These are phyloP conservation scores for Galago senegalensis DNA, from an alignment of 2,797 vertebrate species.

Conservation along the genomic window DNA sequence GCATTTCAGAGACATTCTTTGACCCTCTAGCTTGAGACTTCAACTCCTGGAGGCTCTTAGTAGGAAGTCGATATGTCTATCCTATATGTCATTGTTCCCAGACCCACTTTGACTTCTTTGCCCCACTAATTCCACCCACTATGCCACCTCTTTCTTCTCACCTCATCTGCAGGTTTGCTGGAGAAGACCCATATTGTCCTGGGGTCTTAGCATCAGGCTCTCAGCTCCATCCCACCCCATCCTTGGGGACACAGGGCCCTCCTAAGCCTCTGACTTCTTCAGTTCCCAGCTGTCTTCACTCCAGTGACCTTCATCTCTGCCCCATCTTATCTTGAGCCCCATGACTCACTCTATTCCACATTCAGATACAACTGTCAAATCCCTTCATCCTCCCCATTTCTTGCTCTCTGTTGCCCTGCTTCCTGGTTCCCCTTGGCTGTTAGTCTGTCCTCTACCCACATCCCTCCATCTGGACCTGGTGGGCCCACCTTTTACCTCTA, in stretches of 20 bases:
- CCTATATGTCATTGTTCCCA: not conserved
- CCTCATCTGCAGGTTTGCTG: not conserved
- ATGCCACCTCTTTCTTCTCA: not conserved
- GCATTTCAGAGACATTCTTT: not conserved
- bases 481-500: not conserved
- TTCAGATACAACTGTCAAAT: not conserved
- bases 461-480: not conserved
- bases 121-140: not conserved
- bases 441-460: not conserved
- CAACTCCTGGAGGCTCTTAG: not conserved
- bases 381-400: not conserved
- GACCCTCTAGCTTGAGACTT: not conserved
- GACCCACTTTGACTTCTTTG: not conserved
- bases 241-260: not conserved
- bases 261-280: not conserved
- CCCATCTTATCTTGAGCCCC: not conserved
- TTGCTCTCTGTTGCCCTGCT: not conserved
- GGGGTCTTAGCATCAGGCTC: not conserved
- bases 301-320: not conserved
- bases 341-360: not conserved
- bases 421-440: not conserved
- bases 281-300: not conserved
- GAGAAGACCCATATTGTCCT: not conserved
- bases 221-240: not conserved
- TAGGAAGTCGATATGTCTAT: not conserved